These are phyloP conservation scores for Nudaria mundana DNA, from an alignment of 2,888 invertebrate genomes.

Conservation along the genomic window DNA sequence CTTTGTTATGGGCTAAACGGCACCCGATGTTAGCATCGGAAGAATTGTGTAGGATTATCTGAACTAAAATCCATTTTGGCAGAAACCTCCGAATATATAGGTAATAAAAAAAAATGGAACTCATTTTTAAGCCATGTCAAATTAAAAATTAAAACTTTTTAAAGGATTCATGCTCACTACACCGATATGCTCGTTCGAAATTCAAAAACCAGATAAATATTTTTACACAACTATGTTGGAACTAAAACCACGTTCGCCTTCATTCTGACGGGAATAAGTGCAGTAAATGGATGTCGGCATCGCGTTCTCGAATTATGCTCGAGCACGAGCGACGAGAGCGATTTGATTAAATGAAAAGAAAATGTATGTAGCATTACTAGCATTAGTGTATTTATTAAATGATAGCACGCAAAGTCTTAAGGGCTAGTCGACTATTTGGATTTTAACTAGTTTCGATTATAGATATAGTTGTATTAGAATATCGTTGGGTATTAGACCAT, in stretches of 20 bases:
- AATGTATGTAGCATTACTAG: slow-evolving; percentile 46
- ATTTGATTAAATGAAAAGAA: slow-evolving; percentile 50
- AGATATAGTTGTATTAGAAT: not conserved
- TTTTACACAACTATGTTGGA: not conserved
- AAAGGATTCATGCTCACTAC: not conserved
- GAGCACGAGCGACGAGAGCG: slow-evolving; percentile 37
- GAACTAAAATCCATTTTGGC: too few relatives aligned
- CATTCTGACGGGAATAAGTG: slow-evolving; percentile 19
- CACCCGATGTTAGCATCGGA: too few relatives aligned
- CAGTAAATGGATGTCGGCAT: slow-evolving; percentile 42
- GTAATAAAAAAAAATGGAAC: too few relatives aligned
- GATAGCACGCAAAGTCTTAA: slow-evolving; percentile 47
- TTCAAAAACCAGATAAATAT: slow-evolving; percentile 1
- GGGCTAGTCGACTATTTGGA: slow-evolving; percentile 8
- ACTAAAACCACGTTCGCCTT: slow-evolving; percentile 12
- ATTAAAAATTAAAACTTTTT: too few relatives aligned
- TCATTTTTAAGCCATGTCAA: too few relatives aligned
- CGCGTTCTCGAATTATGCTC: slow-evolving; percentile 45
- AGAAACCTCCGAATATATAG: too few relatives aligned
- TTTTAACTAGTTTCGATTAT: not conserved
- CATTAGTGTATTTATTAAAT: slow-evolving; percentile 60
- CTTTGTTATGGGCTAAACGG: too few relatives aligned
- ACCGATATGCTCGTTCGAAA: not conserved
- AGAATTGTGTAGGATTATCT: too few relatives aligned
- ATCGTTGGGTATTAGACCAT: too few relatives aligned